Evolutionary conservation across 2,888 invertebrate genomes (phyloP).

Genomic region (Papilio protenor): DNA sequence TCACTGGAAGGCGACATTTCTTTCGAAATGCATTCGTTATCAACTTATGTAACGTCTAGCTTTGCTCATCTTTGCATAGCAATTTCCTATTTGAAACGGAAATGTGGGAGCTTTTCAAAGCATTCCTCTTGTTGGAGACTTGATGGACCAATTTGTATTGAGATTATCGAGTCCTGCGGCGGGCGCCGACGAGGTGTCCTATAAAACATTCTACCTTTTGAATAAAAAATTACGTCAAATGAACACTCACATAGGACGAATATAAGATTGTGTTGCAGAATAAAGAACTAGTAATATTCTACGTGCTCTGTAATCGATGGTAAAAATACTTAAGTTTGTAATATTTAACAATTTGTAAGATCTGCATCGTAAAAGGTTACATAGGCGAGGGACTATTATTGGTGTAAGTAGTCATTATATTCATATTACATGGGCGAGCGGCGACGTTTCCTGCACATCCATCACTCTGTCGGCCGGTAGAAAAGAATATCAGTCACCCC

Average conservation of each 20-base stretch:
- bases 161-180: constrained; percentile 4
- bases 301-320: neutral
- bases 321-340: neutral
- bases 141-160: constrained; percentile 11
- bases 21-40: constrained; percentile 2
- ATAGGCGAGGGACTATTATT: neutral
- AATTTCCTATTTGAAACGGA: constrained; percentile 11
- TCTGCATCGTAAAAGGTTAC: neutral
- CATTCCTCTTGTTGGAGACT: neutral
- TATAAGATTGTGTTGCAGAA: neutral
- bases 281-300: neutral
- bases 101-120: neutral
- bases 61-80: neutral
- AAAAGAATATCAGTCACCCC: constrained; percentile 7
- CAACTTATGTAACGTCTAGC: constrained; percentile 4
- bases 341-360: neutral
- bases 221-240: constrained; percentile 1
- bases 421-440: neutral
- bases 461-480: constrained; percentile 6
- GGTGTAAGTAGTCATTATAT: constrained; percentile 6
- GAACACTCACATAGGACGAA: neutral
- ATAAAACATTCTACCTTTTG: neutral
- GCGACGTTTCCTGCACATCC: constrained; percentile 12
- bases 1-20: neutral
- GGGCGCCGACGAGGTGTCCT: neutral